Base-by-base conservation (phyloP, 2,113 vertebrate genomes). In the Strigops habroptila region DNA sequence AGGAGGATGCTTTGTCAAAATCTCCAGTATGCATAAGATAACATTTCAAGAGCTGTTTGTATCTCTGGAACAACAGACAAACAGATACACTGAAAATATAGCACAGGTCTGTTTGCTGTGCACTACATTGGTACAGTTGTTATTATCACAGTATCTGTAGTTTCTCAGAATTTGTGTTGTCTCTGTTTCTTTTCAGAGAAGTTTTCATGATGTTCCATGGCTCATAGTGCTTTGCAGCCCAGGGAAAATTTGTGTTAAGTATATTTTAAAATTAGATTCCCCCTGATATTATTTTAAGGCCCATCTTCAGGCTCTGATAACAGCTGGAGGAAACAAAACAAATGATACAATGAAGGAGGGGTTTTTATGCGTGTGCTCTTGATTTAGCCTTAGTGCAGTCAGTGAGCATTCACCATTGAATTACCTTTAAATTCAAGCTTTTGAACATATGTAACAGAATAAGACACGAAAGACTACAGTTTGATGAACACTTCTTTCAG, bases 1-100 rank as follows among this genome's bases (percentile, higher is more conserved):
- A 83, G 59, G n/a, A 82, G 37, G 67, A 30, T 53, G n/a, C 7
- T 82, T 90, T 93, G 75, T 89, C 78, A 96, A 93, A 91, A 77
- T 85, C 53, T 82, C 30, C 67, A 51, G 53, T 28, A 90, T 30
- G 17, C n/a, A 27, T 28, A 84, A 71, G 57, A 33, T 31, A 69
- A 28, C 5, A 16, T 87, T 92, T 89, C 49, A 89, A 87, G n/a
- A 79, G 19, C 18, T 86, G 46, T 91, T 94, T 91, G 46, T 63
- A 86, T 25, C n/a, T 85, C 48, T 77, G 37, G 31, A 94, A 90
- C 19, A 88, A 41, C 6, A 69, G 67, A 67, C 8, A 86, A 63
- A 44, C 1, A 5, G 27, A 51, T 48, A 71, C 4, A 52, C 6
- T 87, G 51, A 73, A 87, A 80, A 71, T n/a, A 88, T 1, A 43